These are phyloP conservation scores for Nestor notabilis DNA, from an alignment of 2,113 vertebrate genomes.

Conservation along the genomic window DNA sequence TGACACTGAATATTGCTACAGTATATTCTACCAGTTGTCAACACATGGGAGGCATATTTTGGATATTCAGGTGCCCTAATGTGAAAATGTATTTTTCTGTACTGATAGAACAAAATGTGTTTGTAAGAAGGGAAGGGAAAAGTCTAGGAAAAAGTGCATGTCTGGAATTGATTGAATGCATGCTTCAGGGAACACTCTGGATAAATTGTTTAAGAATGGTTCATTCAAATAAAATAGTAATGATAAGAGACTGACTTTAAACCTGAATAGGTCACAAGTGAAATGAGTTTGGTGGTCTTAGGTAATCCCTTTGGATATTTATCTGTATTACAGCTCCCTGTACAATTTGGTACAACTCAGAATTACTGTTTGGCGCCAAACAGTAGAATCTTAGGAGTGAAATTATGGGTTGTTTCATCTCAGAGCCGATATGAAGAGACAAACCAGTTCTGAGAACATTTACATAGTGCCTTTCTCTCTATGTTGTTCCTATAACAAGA, in stretches of 20 bases:
- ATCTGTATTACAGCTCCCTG: not conserved
- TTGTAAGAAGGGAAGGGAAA: not conserved
- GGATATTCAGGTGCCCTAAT: not conserved
- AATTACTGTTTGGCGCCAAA: slow-evolving; percentile 42
- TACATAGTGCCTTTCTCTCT: not conserved
- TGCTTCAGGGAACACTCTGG: slow-evolving; percentile 25
- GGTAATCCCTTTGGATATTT: slow-evolving; percentile 49
- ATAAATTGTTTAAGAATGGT: slow-evolving; percentile 73
- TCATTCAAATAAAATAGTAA: slow-evolving; percentile 72
- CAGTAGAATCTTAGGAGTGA: slow-evolving; percentile 32
- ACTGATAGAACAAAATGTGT: not conserved
- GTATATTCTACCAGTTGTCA: not conserved
- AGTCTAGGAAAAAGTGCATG: not conserved
- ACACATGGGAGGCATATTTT: not conserved
- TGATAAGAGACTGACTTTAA: slow-evolving; percentile 63
- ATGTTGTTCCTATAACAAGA: not conserved
- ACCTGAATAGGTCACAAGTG: slow-evolving; percentile 70
- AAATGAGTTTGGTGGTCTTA: slow-evolving; percentile 65
- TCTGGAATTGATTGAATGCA: slow-evolving; percentile 58
- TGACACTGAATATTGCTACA: not conserved
- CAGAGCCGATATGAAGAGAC: not conserved
- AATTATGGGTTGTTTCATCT: slow-evolving; percentile 47
- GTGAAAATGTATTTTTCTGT: slow-evolving; percentile 10
- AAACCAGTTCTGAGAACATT: not conserved
- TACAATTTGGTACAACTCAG: slow-evolving; percentile 33